Percentiles rank a stretch among this genome's conserved stretches.
These are phyloP conservation scores for Spialia ferax DNA, from an alignment of 2,888 invertebrate species.

Conservation along the genomic window DNA sequence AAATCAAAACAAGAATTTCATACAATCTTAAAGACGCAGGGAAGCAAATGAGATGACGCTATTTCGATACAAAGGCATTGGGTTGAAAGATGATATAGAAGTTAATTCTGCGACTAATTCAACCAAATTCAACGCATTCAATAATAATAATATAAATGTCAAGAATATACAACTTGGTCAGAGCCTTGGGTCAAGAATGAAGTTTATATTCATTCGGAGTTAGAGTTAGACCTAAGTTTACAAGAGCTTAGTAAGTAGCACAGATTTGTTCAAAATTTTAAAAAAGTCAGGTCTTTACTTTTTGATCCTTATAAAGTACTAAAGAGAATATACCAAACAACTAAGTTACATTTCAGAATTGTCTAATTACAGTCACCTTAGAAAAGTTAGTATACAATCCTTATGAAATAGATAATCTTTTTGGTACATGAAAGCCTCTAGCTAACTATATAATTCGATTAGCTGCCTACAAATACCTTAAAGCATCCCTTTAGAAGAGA, in stretches of 20 bases:
- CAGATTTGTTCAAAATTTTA: too few species aligned
- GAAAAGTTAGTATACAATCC: neutral
- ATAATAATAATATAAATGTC: too few species aligned
- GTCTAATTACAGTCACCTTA: neutral
- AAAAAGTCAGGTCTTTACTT: neutral
- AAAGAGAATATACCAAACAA: neutral
- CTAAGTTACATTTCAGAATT: conserved; percentile 3
- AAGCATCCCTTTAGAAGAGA: neutral
- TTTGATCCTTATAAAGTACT: neutral
- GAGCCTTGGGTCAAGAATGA: too few species aligned
- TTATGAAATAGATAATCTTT: conserved; percentile 37
- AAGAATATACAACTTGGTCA: too few species aligned
- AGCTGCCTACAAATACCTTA: conserved; percentile 17
- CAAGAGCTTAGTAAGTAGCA: too few species aligned
- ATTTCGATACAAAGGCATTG: neutral
- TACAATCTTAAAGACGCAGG: neutral
- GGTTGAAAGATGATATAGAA: neutral
- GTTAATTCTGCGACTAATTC: too few species aligned
- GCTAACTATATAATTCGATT: conserved; percentile 18
- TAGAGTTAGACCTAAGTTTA: too few species aligned
- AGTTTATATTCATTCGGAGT: too few species aligned
- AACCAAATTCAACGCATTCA: too few species aligned
- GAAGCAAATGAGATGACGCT: neutral
- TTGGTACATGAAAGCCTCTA: conserved; percentile 43
- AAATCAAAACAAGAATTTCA: conserved; percentile 19